A percentile compares a stretch with the other conserved stretches of the same genome.
These are phyloP conservation scores for Brachyhypopomus gauderio DNA, from an alignment of 2,113 vertebrate genomes.

Conservation along the genomic window DNA sequence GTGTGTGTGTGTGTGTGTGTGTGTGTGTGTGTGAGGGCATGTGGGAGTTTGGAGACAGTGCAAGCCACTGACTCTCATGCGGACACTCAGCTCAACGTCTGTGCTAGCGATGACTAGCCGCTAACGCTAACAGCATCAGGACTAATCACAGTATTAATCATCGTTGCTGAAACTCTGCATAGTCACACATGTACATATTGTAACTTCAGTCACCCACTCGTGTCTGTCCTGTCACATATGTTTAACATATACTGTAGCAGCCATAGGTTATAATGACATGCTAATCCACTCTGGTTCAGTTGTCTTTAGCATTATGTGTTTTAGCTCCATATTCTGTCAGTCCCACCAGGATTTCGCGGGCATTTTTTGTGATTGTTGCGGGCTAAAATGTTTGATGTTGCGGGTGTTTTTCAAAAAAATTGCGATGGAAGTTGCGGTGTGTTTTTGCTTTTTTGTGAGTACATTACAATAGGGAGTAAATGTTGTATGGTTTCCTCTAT, in stretches of 20 bases:
- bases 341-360: too few relatives aligned
- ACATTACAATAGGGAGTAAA: too few relatives aligned
- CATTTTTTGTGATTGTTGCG: too few relatives aligned
- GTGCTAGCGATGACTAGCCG: slow-evolving; percentile 4
- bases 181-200: neutral
- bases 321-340: too few relatives aligned
- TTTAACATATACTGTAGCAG: neutral
- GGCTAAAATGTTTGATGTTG: too few relatives aligned
- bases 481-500: too few relatives aligned
- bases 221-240: neutral
- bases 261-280: neutral
- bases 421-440: too few relatives aligned
- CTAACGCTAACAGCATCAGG: slow-evolving; percentile 2
- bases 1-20: neutral
- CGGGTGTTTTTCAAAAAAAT: too few relatives aligned
- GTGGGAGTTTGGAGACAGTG: neutral
- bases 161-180: neutral
- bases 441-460: too few relatives aligned
- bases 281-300: neutral
- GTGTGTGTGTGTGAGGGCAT: neutral
- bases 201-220: neutral
- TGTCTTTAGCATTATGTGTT: too few relatives aligned
- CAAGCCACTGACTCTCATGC: neutral
- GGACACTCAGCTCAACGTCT: neutral
- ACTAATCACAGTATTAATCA: neutral